Base-by-base conservation (phyloP, 2,113 vertebrate species). In the Pluvialis apricaria region DNA sequence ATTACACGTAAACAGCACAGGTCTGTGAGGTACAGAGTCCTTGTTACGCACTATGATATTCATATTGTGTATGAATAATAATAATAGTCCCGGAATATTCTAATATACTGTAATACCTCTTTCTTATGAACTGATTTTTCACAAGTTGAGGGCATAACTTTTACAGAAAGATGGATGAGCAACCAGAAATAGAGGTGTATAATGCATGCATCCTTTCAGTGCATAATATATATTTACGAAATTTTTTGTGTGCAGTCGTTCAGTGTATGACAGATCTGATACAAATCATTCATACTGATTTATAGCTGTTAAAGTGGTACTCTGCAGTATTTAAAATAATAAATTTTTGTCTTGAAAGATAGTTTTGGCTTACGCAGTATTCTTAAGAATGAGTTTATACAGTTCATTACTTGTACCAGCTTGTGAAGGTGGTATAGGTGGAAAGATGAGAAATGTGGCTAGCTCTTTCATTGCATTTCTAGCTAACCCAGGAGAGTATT, bases 381-480 rank as follows among this genome's bases (percentile, higher is more conserved):
- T 90, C 80, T 82, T 49, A 57, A 75, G n/a, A 71, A 52, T 52
- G 57, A 66, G 18, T 62, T 71, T 61, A 76, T 44, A 16, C 7
- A 52, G 34, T 79, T 79, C 12, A 10, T 83, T 86, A 28, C 38
- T 88, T 88, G 49, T 68, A 73, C 64, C 13, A 70, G 12, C 20
- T 86, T 78, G 24, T 92, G 36, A 77, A 58, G 47, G 31, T 73
- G 75, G 17, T 60, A 36, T 66, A 81, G 70, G 29, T 45, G 40
- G 64, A 64, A 91, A 83, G 57, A 15, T 52, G 42, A 77, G 52
- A 62, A 86, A 69, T 2, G 5, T 86, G 73, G n/a, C 38, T n/a
- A 52, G 57, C 61, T 97, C 70, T 85, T 54, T 95, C n/a, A 77
- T 26, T 84, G 64, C 64, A 81, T 94, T 97, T 96, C 66, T 55